Base-by-base conservation (phyloP, 2,113 vertebrate genomes). In the Elachura formosa region DNA sequence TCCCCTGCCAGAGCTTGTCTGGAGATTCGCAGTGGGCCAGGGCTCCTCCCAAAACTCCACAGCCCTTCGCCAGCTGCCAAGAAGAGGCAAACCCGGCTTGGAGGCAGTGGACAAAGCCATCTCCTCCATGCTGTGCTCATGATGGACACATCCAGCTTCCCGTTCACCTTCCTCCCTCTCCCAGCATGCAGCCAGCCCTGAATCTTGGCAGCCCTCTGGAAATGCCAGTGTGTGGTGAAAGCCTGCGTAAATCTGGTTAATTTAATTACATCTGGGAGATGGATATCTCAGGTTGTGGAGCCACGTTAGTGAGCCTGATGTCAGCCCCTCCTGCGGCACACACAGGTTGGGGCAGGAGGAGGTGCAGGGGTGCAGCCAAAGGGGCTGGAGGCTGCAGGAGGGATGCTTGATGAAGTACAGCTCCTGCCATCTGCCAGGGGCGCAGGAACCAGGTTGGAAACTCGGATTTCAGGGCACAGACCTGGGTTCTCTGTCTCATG, bases 271-370 rank as follows among this genome's bases (percentile, higher is more conserved):
- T 6, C 91, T 92, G 93, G 91, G 87, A 98, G 94, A 97, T 96
- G 21, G 45, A 5, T 95, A 93, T 97, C 95, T 97, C 95, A 91
- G 62, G 45, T 81, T 96, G 94, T 95, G 83, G 91, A 78, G 23
- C 66, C 29, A n/a, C 41, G 26, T 84, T 74, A 88, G 95, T 48
- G 45, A 91, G 92, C 82, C 78, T 96, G 92, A 94, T 96, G 93
- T 93, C 94, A 96, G 95, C 94, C 90, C 88, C 88, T 96, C 96
- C 97, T 93, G 91, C 38, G 55, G 96, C 96, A 89, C 85, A 94
- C 71, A 6, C 96, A 98, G 95, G 98, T 95, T 89, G 36, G 75
- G 90, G 94, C 98, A 98, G 91, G 96, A 97, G 73, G 80, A 55
- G 10, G 72, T 2, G 6, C 85, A 17, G 82, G 81, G 21, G 13